Conservation (phyloP, 2,888 invertebrate species). For the Notocelia uddmanniana region DNA sequence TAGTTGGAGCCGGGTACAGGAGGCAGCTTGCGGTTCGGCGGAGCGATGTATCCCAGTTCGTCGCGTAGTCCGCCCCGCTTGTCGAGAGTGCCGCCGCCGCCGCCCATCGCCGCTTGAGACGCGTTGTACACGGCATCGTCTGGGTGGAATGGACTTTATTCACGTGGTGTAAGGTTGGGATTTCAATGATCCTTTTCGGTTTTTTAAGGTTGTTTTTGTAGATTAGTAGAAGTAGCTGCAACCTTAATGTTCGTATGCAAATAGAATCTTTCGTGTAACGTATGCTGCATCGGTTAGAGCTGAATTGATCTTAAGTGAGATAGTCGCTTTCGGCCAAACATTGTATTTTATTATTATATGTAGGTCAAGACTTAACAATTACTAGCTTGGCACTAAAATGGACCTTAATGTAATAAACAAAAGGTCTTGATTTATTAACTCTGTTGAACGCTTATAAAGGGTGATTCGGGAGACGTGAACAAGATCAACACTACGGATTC, state of each 20-base stretch:
- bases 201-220: not conserved
- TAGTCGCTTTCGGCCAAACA: too few relatives aligned
- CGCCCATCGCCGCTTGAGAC: conserved; percentile 88
- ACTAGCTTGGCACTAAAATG: not conserved
- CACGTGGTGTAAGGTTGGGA: not conserved
- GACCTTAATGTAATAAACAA: not conserved
- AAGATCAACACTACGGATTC: too few relatives aligned
- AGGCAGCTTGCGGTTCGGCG: conserved; percentile 96
- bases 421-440: not conserved
- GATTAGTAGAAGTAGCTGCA: not conserved
- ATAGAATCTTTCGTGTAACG: not conserved
- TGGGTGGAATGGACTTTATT: conserved; percentile 62
- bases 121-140: conserved; percentile 97
- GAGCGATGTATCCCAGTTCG: conserved; percentile 96
- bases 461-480: too few relatives aligned
- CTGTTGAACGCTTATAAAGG: conserved; percentile 1
- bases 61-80: conserved; percentile 93
- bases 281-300: not conserved
- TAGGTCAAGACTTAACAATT: not conserved
- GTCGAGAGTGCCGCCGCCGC: conserved; percentile 90
- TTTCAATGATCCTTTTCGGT: not conserved
- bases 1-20: conserved; percentile 97
- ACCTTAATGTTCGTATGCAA: not conserved
- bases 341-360: too few relatives aligned
- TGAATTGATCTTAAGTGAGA: too few relatives aligned